Evolutionary conservation across 2,113 vertebrate species (phyloP).

Genomic region (Lasiurus cinereus): DNA sequence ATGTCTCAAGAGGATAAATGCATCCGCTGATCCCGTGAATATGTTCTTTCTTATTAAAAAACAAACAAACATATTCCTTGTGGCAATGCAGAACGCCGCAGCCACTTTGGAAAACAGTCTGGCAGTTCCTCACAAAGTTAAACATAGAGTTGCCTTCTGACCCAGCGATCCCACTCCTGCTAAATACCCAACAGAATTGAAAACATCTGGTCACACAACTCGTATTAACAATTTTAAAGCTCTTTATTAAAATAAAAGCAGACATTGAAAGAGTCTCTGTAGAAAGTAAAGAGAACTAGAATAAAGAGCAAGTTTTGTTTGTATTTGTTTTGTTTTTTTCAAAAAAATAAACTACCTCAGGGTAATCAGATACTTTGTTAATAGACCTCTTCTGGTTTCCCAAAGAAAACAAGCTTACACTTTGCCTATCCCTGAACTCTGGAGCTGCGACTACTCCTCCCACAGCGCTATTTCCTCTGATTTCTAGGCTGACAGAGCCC

Average conservation of each 20-base stretch:
- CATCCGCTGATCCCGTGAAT: not conserved
- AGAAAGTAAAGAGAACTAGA: not conserved
- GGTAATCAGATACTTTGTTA: not conserved
- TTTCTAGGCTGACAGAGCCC: not conserved
- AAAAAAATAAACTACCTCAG: not conserved
- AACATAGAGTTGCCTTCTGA: not conserved
- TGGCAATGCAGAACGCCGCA: not conserved
- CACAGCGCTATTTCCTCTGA: not conserved
- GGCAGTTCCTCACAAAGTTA: slow-evolving; percentile 24
- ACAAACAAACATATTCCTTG: not conserved
- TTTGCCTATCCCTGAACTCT: not conserved
- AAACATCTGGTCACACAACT: not conserved
- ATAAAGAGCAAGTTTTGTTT: not conserved
- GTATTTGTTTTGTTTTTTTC: no score
- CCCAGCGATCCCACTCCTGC: not conserved
- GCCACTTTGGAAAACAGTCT: not conserved
- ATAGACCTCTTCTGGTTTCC: not conserved
- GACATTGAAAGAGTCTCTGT: not conserved
- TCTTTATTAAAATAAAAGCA: slow-evolving; percentile 40
- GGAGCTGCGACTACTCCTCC: not conserved
- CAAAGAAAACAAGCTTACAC: not conserved
- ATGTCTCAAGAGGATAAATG: not conserved
- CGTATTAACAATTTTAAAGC: not conserved
- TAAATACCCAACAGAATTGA: not conserved
- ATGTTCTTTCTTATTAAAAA: slow-evolving; percentile 16